These are phyloP conservation scores for Malurus alboscapulatus DNA, from an alignment of 2,113 vertebrate genomes.

Conservation along the genomic window DNA sequence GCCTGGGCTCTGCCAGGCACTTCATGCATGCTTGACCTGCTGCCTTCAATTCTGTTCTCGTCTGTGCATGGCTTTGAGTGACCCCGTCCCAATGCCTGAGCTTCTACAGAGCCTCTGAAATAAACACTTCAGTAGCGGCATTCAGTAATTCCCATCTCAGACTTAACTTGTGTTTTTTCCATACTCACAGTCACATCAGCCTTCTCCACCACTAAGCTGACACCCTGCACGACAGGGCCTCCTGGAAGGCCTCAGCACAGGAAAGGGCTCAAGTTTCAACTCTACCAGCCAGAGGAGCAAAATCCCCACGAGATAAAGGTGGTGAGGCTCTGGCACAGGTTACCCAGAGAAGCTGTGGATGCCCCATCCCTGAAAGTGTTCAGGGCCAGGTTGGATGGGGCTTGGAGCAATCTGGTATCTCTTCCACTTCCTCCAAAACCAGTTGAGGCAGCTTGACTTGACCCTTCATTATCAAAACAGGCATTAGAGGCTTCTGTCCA, in stretches of 20 bases:
- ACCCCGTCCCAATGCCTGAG: accelerated
- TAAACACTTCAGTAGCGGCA: not conserved
- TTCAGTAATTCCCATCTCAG: not conserved
- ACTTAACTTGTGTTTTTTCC: not conserved
- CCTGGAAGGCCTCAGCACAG: not conserved
- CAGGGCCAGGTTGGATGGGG: not conserved
- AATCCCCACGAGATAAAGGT: not conserved
- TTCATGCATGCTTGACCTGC: not conserved
- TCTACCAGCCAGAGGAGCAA: not conserved
- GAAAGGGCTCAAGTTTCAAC: not conserved
- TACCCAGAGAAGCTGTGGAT: not conserved
- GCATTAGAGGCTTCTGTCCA: not conserved
- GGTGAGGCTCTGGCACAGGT: not conserved
- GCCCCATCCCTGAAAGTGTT: not conserved
- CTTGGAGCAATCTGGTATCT: not conserved
- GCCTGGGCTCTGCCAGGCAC: not conserved
- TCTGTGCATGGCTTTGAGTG: not conserved
- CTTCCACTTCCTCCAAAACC: not conserved
- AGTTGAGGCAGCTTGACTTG: not conserved
- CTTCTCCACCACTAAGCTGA: not conserved
- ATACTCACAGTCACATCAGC: not conserved
- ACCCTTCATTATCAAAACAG: not conserved
- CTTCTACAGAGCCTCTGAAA: not conserved
- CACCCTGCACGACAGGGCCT: not conserved
- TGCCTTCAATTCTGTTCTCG: constrained; percentile 13